Conservation (phyloP, 2,888 invertebrate species). For the Pilophorus perplexus region DNA sequence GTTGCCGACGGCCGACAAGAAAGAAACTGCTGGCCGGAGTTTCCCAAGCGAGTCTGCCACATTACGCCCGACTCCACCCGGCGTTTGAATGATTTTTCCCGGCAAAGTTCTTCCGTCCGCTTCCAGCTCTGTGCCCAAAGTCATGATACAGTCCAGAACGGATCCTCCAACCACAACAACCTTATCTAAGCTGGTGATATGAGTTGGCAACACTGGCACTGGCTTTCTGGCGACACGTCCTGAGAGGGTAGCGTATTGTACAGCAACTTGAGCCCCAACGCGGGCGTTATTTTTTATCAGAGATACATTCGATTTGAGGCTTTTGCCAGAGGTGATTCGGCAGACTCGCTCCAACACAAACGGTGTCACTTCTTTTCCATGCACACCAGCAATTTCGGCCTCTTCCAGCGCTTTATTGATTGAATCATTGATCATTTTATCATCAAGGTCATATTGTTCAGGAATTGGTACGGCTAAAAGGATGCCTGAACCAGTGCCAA, state of each 20-base stretch:
- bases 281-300: conserved; percentile 90
- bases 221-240: too few species aligned
- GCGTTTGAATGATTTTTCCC: conserved; percentile 62
- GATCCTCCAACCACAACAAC: conserved; percentile 70
- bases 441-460: conserved; percentile 50
- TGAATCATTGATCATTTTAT: conserved; percentile 61
- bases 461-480: conserved; percentile 92
- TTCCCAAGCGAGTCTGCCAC: conserved; percentile 81
- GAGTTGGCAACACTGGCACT: too few species aligned
- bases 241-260: too few species aligned
- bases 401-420: conserved; percentile 67
- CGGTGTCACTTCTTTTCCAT: conserved; percentile 89
- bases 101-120: conserved; percentile 76
- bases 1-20: conserved; percentile 75
- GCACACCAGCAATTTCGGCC: conserved; percentile 61
- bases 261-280: conserved; percentile 77
- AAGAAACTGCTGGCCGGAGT: conserved; percentile 58
- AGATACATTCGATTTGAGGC: conserved; percentile 82
- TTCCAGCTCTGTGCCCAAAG: conserved; percentile 62
- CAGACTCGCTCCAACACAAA: conserved; percentile 78
- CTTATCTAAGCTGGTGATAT: too few species aligned
- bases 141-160: conserved; percentile 69
- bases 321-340: conserved; percentile 75
- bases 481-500: conserved; percentile 68
- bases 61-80: conserved; percentile 92